Percentiles rank a stretch among this genome's conserved stretches.
Conservation (phyloP, 2,113 vertebrate species). For the Propithecus coquereli region DNA sequence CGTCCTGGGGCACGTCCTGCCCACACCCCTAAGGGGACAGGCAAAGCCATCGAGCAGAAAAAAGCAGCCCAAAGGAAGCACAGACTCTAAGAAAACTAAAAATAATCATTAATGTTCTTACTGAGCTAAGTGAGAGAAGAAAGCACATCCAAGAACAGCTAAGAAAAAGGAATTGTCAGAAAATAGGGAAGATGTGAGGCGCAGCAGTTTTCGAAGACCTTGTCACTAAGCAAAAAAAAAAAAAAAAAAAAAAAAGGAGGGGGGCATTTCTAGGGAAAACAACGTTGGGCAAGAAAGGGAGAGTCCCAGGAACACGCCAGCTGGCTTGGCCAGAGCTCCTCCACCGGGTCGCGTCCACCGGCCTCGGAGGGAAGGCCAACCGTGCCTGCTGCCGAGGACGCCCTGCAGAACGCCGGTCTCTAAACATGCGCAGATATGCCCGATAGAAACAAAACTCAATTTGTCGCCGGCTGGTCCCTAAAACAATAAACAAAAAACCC, state of each 20-base stretch:
- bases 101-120: background rate
- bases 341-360: background rate
- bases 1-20: background rate
- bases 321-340: fast-evolving
- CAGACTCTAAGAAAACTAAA: background rate
- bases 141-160: background rate
- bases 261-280: background rate
- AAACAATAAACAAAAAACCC: too few species aligned
- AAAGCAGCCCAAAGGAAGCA: background rate
- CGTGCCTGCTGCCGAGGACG: fast-evolving
- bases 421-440: fast-evolving
- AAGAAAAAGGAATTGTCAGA: background rate
- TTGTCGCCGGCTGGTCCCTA: too few species aligned
- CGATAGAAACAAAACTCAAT: background rate
- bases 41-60: background rate
- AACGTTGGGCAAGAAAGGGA: background rate
- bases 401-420: fast-evolving
- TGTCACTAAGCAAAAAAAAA: too few species aligned
- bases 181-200: background rate
- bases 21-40: background rate
- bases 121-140: background rate
- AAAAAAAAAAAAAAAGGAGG: too few species aligned
- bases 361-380: background rate
- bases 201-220: background rate
- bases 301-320: background rate